phyloP scores from a whole-genome alignment of 2,888 invertebrate genomes.

The Cataglyphis rosenhaueri region DNA sequence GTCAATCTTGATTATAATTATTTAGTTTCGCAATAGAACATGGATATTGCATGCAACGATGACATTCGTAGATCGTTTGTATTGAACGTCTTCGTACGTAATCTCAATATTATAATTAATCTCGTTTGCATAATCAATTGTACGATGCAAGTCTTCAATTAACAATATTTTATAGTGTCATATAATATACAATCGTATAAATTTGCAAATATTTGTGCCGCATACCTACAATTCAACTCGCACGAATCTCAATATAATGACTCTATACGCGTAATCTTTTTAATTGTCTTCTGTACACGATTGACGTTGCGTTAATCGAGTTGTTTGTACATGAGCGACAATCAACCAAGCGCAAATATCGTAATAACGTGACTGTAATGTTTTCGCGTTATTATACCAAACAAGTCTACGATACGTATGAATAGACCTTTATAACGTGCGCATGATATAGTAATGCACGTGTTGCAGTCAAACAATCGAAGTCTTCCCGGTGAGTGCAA shows the following conservation, averaged over 20 bases:
- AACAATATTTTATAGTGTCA: not conserved
- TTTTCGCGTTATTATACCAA: not conserved
- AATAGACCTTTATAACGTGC: conserved; percentile 24
- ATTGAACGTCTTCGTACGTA: not conserved
- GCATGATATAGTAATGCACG: conserved; percentile 41
- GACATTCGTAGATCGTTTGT: conserved; percentile 5
- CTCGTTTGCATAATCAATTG: conserved; percentile 12
- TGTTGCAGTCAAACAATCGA: conserved; percentile 18
- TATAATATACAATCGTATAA: not conserved
- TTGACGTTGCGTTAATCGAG: not conserved
- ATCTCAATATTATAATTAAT: conserved; percentile 9
- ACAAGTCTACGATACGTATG: conserved; percentile 17
- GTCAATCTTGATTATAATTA: not conserved
- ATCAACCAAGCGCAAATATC: conserved; percentile 28
- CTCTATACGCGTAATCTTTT: not conserved
- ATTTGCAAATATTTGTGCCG: not conserved
- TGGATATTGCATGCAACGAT: not conserved
- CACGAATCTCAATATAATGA: not conserved
- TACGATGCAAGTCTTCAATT: not conserved
- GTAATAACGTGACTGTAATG: conserved; percentile 10
- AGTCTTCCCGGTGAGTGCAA: conserved; percentile 33
- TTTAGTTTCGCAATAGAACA: not conserved
- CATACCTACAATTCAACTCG: not conserved
- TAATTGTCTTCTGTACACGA: not conserved
- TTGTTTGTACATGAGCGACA: not conserved